Percentiles rank a stretch among this genome's conserved stretches.
phyloP scores from a whole-genome alignment of 2,888 invertebrate species.

The Anaspis maculata region DNA sequence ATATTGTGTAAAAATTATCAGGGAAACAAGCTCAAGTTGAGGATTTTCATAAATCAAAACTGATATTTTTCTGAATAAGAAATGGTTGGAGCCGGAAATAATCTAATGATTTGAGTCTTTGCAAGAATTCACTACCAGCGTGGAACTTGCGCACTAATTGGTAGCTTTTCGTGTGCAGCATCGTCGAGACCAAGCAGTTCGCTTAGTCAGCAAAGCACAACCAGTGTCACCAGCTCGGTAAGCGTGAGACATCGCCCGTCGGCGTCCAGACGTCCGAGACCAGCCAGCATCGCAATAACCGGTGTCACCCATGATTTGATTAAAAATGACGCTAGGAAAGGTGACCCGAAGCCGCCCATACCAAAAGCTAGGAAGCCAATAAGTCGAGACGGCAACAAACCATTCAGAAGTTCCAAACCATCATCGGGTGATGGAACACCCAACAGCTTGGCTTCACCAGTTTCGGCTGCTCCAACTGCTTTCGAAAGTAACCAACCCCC shows the following conservation, averaged over 20 bases:
- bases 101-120: too few relatives aligned
- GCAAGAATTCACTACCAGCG: too few relatives aligned
- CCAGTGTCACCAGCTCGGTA: constrained; percentile 49
- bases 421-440: constrained; percentile 24
- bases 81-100: too few relatives aligned
- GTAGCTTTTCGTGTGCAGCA: constrained; percentile 44
- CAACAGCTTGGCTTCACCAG: constrained; percentile 18
- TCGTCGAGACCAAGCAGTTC: constrained; percentile 82
- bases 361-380: constrained; percentile 40
- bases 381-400: constrained; percentile 25
- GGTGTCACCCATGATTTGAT: constrained; percentile 53
- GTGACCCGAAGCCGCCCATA: constrained; percentile 46
- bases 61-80: too few relatives aligned
- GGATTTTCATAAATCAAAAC: too few relatives aligned
- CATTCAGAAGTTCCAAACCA: constrained; percentile 16
- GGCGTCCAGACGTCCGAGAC: constrained; percentile 63
- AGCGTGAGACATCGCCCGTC: constrained; percentile 53
- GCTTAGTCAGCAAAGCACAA: constrained; percentile 63
- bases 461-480: constrained; percentile 5
- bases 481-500: constrained; percentile 9
- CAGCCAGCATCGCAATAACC: constrained; percentile 77
- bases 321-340: constrained; percentile 28
- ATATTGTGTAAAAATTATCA: too few relatives aligned
- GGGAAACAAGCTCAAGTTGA: too few relatives aligned
- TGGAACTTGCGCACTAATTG: too few relatives aligned